Evolutionary conservation across 2,797 vertebrate genomes (phyloP).

Genomic region (Girardinus metallicus): DNA sequence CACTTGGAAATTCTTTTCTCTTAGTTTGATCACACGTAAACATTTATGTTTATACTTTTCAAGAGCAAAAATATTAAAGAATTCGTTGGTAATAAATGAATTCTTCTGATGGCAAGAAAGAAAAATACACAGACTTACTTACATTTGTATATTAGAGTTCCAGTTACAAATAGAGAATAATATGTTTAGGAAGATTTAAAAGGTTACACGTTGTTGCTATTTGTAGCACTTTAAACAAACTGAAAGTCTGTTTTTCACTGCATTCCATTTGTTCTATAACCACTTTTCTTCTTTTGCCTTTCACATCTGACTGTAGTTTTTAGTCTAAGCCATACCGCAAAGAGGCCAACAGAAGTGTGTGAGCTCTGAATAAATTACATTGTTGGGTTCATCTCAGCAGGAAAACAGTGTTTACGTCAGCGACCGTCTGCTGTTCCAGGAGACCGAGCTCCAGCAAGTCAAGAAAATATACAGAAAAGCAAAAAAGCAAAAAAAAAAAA

Average conservation of each 20-base stretch:
- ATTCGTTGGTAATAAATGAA: neutral
- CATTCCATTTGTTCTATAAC: neutral
- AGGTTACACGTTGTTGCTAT: neutral
- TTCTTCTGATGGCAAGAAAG: no score
- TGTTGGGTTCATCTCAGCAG: conserved; percentile 14
- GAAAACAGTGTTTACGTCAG: conserved; percentile 30
- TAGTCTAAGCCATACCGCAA: neutral
- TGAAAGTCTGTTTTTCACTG: neutral
- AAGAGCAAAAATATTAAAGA: neutral
- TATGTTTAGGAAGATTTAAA: neutral
- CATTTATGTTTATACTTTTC: neutral
- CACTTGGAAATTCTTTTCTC: neutral
- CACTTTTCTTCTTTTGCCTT: neutral
- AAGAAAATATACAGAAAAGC: conserved; percentile 15
- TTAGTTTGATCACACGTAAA: neutral
- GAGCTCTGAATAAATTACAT: conserved; percentile 18
- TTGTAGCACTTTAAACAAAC: neutral
- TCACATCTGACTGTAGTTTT: conserved; percentile 16
- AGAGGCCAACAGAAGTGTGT: conserved; percentile 5
- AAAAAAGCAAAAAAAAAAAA: neutral
- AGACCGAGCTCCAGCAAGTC: conserved; percentile 13
- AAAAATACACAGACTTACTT: neutral
- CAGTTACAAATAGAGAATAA: neutral
- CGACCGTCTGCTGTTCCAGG: conserved; percentile 47
- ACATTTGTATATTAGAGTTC: neutral